Evolutionary conservation across 2,113 vertebrate species (phyloP).

Genomic region (Gnathonemus echidnorhynchus): DNA sequence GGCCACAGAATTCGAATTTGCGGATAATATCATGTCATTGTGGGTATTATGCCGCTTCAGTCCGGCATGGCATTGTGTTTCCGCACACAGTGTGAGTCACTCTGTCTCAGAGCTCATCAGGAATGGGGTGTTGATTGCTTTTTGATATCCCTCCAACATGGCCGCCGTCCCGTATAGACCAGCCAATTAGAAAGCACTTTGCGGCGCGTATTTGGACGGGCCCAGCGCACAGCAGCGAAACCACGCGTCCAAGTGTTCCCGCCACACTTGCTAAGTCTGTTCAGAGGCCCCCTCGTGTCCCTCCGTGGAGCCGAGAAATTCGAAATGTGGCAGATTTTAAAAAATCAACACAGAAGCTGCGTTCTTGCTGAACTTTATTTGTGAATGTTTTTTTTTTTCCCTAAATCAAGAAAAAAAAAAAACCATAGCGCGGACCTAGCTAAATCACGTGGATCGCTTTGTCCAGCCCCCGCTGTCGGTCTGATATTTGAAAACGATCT

Average conservation of each 20-base stretch:
- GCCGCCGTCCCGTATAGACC: slow-evolving; percentile 68
- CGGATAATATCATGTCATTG: slow-evolving; percentile 69
- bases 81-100: slow-evolving; percentile 58
- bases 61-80: slow-evolving; percentile 59
- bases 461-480: not conserved
- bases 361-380: not conserved
- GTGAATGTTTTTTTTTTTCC: not conserved
- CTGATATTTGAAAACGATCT: not conserved
- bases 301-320: not conserved
- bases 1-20: slow-evolving; percentile 58
- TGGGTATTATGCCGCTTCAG: slow-evolving; percentile 54
- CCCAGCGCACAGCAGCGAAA: slow-evolving; percentile 51
- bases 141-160: slow-evolving; percentile 72
- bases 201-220: slow-evolving; percentile 39
- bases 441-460: not conserved
- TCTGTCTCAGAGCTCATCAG: slow-evolving; percentile 65
- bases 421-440: not conserved
- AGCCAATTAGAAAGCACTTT: slow-evolving; percentile 64
- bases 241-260: slow-evolving; percentile 50
- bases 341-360: not conserved
- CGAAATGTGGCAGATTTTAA: not conserved
- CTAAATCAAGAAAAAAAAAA: not conserved
- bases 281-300: slow-evolving; percentile 9
- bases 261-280: slow-evolving; percentile 36
- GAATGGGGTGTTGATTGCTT: slow-evolving; percentile 75